Percentiles rank a stretch among this genome's conserved stretches.
phyloP scores from a whole-genome alignment of 2,888 invertebrate genomes.

The Drosophila differens region DNA sequence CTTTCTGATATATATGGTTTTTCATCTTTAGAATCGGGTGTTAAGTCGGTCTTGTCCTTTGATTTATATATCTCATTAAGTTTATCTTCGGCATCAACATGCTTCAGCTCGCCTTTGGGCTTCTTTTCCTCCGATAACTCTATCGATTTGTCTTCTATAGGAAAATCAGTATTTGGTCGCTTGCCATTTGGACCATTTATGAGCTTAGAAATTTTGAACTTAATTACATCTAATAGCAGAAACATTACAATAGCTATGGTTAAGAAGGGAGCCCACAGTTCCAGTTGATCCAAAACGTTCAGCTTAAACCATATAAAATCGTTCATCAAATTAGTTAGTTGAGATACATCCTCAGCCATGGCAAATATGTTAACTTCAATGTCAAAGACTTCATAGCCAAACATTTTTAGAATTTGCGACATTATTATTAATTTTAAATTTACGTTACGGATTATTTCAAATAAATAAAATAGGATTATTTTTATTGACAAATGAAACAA shows the following conservation, averaged over 20 bases:
- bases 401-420: conserved; percentile 25
- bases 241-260: conserved; percentile 12
- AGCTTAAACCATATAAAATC: conserved; percentile 14
- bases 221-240: not conserved
- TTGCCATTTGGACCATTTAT: not conserved
- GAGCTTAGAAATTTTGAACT: not conserved
- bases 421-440: conserved; percentile 29
- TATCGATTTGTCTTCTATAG: not conserved
- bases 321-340: conserved; percentile 29
- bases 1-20: fast-evolving
- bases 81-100: not conserved
- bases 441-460: not conserved
- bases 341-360: conserved; percentile 55
- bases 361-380: conserved; percentile 45
- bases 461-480: not conserved
- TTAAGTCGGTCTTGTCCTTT: not conserved
- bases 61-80: fast-evolving
- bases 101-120: not conserved
- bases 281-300: conserved; percentile 13
- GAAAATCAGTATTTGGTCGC: not conserved
- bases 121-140: not conserved
- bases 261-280: conserved; percentile 35
- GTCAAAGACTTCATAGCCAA: conserved; percentile 23
- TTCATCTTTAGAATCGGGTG: not conserved
- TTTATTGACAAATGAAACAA: conserved; percentile 3